Percentiles rank a stretch among this genome's conserved stretches.
phyloP scores from a whole-genome alignment of 2,888 invertebrate genomes.

The Cheilosia urbana region DNA sequence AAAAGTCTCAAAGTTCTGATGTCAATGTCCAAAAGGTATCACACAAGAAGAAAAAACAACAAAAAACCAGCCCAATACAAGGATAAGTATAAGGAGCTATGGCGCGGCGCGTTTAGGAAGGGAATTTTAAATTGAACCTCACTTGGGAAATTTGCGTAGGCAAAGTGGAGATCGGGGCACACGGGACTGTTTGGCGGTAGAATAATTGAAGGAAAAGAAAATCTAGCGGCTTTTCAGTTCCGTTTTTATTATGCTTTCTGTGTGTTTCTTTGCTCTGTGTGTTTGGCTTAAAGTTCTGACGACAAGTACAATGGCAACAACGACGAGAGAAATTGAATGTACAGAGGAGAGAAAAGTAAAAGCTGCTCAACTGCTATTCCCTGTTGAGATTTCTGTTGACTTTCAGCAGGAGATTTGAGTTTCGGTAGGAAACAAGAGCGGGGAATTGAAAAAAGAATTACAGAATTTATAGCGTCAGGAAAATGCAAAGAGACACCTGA shows the following conservation, averaged over 20 bases:
- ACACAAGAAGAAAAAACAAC: constrained; percentile 14
- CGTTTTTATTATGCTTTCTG: constrained; percentile 32
- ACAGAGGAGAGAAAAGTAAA: constrained; percentile 45
- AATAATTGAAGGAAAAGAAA: constrained; percentile 17
- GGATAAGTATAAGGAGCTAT: not conserved
- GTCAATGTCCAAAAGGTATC: constrained; percentile 59
- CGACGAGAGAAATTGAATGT: constrained; percentile 44
- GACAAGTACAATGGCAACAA: constrained; percentile 39
- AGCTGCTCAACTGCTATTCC: constrained; percentile 57
- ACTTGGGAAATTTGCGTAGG: constrained; percentile 67
- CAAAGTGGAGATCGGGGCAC: constrained; percentile 9
- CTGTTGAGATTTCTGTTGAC: constrained; percentile 60
- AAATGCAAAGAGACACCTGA: constrained; percentile 60
- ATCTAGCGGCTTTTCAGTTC: constrained; percentile 61
- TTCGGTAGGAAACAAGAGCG: constrained; percentile 16
- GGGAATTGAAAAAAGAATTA: constrained; percentile 1
- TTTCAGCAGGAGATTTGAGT: constrained; percentile 58
- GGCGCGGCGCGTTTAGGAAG: not conserved
- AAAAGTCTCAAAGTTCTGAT: constrained; percentile 59
- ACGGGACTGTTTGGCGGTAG: not conserved
- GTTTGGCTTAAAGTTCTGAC: constrained; percentile 43
- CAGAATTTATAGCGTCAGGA: constrained; percentile 40
- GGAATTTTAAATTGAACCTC: constrained; percentile 63
- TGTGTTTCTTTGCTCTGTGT: constrained; percentile 12
- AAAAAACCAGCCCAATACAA: not conserved